Base-by-base conservation (phyloP, 2,888 invertebrate genomes). In the Rotaria socialis region DNA sequence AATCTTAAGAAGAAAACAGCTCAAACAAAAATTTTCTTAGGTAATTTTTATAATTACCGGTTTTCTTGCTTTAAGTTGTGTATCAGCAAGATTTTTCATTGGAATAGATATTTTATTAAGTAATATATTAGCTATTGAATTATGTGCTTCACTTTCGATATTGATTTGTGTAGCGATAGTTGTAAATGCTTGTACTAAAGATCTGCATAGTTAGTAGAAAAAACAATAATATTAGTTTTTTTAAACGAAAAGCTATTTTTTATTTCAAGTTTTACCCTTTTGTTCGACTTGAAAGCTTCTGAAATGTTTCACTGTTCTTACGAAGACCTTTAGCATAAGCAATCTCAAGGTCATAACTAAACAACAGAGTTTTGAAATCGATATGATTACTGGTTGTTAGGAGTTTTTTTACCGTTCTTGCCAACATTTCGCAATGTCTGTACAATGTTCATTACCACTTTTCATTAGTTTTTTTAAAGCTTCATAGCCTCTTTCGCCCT, bases 401-500 rank as follows among this genome's bases (percentile, higher is more conserved):
- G 19, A 41, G 8, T 41, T 22, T n/a, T 47, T 3, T 43, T 47
- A 80, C 80, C 80, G 43, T 80, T 80, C 80, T 80, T 80, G 80
- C 43, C 43, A 80, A 47, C 80, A 80, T 80, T 80, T 80, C 3
- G 86, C 50, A 24, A 80, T 22, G 7, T 86, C 86, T 27, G 60
- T 85, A 52, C 86, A 86, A 27, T 85, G 55, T 11, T 86, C 86
- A 60, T 74, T 85, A 11, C 86, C 86, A n/a, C 16, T 47, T 47
- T 56, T 41, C 85, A 86, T 86, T 35, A 85, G 80, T n/a, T 85
- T 85, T 74, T 86, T 86, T 10, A 86, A 85, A 41, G 41, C 43
- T n/a, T 86, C 86, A 50, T 85, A 86, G 27, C 86, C 86, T 74
- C 47, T 85, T 27, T 43, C 43, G 43, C 86, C 86, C 86, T 86